phyloP scores from a whole-genome alignment of 2,797 vertebrate genomes.

The Takifugu ocellatus region DNA sequence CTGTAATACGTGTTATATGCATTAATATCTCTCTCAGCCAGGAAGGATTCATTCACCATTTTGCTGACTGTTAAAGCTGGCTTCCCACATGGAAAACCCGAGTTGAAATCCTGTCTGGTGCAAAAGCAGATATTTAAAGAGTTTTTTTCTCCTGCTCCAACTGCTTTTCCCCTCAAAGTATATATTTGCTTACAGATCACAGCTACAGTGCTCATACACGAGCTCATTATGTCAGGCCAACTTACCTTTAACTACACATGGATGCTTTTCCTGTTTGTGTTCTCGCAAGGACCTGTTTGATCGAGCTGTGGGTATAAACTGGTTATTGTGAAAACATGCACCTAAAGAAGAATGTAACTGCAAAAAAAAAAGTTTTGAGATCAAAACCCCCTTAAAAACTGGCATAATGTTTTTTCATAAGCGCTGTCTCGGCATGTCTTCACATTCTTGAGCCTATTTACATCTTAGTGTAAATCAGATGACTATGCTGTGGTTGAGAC shows the following conservation, averaged over 20 bases:
- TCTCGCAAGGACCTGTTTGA: slow-evolving; percentile 22
- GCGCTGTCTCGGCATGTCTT: slow-evolving; percentile 29
- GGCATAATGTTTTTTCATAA: slow-evolving; percentile 1
- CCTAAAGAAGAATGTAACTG: neutral
- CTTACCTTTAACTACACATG: slow-evolving; percentile 16
- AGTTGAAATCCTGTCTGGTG: slow-evolving; percentile 40
- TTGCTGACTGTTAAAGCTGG: slow-evolving; percentile 42
- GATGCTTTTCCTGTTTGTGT: neutral
- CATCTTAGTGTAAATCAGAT: slow-evolving; percentile 10
- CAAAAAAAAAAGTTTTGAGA: slow-evolving; percentile 8
- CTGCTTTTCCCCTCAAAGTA: slow-evolving; percentile 25
- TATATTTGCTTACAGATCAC: slow-evolving; percentile 27
- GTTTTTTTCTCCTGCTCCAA: neutral
- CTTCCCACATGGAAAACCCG: slow-evolving; percentile 34
- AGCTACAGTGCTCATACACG: slow-evolving; percentile 17
- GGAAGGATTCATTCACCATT: slow-evolving; percentile 41
- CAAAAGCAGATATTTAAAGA: slow-evolving; percentile 40
- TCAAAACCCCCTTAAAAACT: slow-evolving; percentile 18
- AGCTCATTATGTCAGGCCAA: slow-evolving; percentile 14
- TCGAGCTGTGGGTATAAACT: neutral
- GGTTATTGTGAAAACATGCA: too few relatives aligned
- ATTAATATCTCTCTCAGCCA: slow-evolving; percentile 37
- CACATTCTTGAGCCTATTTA: slow-evolving; percentile 7
- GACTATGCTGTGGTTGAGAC: slow-evolving; percentile 14
- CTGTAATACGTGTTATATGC: slow-evolving; percentile 26